Evolutionary conservation across 2,888 invertebrate species (phyloP).

Genomic region (Agrilus mali): DNA sequence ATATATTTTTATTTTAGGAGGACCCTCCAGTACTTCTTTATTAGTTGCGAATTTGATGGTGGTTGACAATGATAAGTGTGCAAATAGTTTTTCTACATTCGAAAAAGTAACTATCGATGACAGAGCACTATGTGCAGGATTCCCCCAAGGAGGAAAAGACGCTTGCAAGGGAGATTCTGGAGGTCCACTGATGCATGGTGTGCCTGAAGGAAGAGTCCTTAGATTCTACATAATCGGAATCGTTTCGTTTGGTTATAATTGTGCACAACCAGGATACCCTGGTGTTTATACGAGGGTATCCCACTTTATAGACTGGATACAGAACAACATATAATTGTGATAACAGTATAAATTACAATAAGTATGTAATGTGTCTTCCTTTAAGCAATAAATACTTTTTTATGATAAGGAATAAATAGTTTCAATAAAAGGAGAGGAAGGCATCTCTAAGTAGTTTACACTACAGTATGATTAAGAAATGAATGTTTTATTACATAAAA

Average conservation of each 20-base stretch:
- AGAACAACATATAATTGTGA: slow-evolving; percentile 20
- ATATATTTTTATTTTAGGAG: slow-evolving; percentile 37
- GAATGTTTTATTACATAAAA: no score
- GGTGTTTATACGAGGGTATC: slow-evolving; percentile 53
- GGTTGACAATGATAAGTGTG: slow-evolving; percentile 47
- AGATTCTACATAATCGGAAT: slow-evolving; percentile 50
- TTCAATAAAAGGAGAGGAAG: no score
- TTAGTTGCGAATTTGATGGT: slow-evolving; percentile 63
- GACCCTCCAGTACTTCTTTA: slow-evolving; percentile 49
- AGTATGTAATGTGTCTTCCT: no score
- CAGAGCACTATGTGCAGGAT: slow-evolving; percentile 59
- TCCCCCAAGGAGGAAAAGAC: slow-evolving; percentile 50
- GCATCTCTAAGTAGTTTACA: no score
- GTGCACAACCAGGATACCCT: slow-evolving; percentile 47
- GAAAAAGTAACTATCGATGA: slow-evolving; percentile 44
- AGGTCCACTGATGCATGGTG: slow-evolving; percentile 56
- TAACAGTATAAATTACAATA: no score
- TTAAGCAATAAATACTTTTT: no score
- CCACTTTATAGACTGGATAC: slow-evolving; percentile 50
- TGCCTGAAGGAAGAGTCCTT: slow-evolving; percentile 10
- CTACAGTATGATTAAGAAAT: no score
- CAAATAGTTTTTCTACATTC: slow-evolving; percentile 41
- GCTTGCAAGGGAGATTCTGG: slow-evolving; percentile 75
- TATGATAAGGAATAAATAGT: no score
- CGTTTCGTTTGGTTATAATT: slow-evolving; percentile 53